A percentile compares a stretch with the other conserved stretches of the same genome.
phyloP scores from a whole-genome alignment of 2,888 invertebrate genomes.

The Eilema depressum region DNA sequence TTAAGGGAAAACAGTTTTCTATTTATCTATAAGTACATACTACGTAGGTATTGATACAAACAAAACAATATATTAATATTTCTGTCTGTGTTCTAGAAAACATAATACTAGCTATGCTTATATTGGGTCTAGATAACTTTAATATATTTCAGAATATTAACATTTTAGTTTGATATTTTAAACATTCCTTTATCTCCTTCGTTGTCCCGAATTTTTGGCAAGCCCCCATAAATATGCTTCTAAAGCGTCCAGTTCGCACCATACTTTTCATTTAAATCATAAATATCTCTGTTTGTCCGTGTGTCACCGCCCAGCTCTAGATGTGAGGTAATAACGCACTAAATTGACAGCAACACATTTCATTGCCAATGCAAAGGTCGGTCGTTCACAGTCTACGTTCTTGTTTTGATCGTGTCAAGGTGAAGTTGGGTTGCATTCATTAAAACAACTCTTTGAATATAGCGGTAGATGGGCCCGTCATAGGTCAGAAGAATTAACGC shows the following conservation, averaged over 20 bases:
- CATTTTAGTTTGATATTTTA: neutral
- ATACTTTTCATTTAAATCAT: neutral
- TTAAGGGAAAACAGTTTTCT: slow-evolving; percentile 4
- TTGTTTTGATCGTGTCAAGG: slow-evolving; percentile 65
- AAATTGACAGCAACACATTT: slow-evolving; percentile 54
- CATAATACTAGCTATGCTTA: neutral
- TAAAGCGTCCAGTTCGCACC: neutral
- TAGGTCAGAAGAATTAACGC: slow-evolving; percentile 3
- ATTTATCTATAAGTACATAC: too few relatives aligned
- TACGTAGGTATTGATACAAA: too few relatives aligned
- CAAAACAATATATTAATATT: too few relatives aligned
- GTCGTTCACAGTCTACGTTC: slow-evolving; percentile 72
- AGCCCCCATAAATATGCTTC: neutral
- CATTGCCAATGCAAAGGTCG: slow-evolving; percentile 67
- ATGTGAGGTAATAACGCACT: slow-evolving; percentile 44
- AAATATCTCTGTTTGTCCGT: slow-evolving; percentile 20
- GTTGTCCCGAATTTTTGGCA: neutral
- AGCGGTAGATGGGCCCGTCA: slow-evolving; percentile 7
- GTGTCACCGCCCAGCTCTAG: slow-evolving; percentile 23
- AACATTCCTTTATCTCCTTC: neutral
- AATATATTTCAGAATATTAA: neutral
- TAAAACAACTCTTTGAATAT: slow-evolving; percentile 47
- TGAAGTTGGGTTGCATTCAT: slow-evolving; percentile 62
- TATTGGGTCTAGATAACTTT: neutral
- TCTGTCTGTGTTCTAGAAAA: neutral